phyloP scores from a whole-genome alignment of 2,113 vertebrate species.

The Chlorodrepanis virens region DNA sequence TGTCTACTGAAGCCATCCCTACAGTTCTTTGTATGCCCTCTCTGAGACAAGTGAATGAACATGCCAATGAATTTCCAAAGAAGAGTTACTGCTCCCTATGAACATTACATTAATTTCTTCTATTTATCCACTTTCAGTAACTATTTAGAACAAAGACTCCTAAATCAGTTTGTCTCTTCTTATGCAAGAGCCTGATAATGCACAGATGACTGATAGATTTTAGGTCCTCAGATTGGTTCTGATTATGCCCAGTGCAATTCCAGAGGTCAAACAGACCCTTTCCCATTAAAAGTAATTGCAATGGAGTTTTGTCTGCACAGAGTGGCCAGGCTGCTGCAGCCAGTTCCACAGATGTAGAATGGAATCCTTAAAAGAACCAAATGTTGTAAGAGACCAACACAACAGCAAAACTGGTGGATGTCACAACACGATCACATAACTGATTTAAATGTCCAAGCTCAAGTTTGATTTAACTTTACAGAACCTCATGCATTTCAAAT shows the following conservation, averaged over 20 bases:
- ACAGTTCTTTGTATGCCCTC: not conserved
- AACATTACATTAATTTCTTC: not conserved
- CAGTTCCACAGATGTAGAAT: not conserved
- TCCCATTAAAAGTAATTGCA: not conserved
- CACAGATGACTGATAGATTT: not conserved
- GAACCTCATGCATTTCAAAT: not conserved
- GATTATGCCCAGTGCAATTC: not conserved
- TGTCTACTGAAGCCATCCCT: not conserved
- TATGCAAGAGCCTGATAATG: not conserved
- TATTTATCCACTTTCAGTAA: not conserved
- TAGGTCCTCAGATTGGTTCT: not conserved
- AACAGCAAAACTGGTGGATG: not conserved
- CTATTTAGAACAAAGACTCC: not conserved
- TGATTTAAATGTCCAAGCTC: not conserved
- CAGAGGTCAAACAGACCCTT: not conserved
- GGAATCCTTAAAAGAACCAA: not conserved
- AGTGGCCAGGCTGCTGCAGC: not conserved
- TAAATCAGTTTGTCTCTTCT: not conserved
- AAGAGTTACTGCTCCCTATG: not conserved
- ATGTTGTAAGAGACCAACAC: not conserved
- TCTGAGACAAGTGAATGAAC: not conserved
- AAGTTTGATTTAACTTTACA: not conserved
- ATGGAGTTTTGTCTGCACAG: not conserved
- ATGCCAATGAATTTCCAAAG: not conserved
- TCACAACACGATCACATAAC: not conserved